Evolutionary conservation across 1,140 invertebrate species (phyloP).

Genomic region (Andrena cerasifolii): DNA sequence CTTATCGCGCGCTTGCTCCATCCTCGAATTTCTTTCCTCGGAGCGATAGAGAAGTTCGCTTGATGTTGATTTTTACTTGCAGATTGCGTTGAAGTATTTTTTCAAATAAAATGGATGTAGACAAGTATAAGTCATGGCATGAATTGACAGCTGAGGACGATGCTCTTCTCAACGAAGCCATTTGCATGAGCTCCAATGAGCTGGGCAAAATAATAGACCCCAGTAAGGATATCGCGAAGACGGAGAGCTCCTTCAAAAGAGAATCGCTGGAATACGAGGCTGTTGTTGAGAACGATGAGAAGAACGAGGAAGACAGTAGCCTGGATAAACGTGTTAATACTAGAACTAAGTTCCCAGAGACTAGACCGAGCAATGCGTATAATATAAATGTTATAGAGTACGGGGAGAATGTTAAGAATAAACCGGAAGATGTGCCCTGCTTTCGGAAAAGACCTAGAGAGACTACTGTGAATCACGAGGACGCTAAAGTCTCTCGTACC

Average conservation of each 20-base stretch:
- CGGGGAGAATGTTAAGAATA: constrained; percentile 41
- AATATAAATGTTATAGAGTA: constrained; percentile 33
- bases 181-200: constrained; percentile 54
- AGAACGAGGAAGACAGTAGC: constrained; percentile 12
- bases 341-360: background rate
- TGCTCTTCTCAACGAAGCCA: constrained; percentile 67
- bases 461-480: constrained; percentile 43
- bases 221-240: background rate
- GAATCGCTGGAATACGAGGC: constrained; percentile 15
- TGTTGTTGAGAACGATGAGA: background rate
- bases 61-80: background rate
- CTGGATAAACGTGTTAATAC: constrained; percentile 17
- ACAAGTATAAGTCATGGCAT: background rate
- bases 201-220: constrained; percentile 32
- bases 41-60: background rate
- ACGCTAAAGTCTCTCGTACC: constrained; percentile 63
- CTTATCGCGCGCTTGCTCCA: background rate
- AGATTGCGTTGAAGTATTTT: background rate
- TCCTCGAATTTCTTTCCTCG: background rate
- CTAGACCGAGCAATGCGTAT: constrained; percentile 12
- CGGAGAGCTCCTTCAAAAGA: background rate
- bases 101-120: constrained; percentile 37
- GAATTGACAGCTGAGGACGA: constrained; percentile 66
- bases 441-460: constrained; percentile 64
- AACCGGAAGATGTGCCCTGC: constrained; percentile 30